Evolutionary conservation across 1,140 invertebrate genomes (phyloP).

Genomic region (Drosophila malerkotliana): DNA sequence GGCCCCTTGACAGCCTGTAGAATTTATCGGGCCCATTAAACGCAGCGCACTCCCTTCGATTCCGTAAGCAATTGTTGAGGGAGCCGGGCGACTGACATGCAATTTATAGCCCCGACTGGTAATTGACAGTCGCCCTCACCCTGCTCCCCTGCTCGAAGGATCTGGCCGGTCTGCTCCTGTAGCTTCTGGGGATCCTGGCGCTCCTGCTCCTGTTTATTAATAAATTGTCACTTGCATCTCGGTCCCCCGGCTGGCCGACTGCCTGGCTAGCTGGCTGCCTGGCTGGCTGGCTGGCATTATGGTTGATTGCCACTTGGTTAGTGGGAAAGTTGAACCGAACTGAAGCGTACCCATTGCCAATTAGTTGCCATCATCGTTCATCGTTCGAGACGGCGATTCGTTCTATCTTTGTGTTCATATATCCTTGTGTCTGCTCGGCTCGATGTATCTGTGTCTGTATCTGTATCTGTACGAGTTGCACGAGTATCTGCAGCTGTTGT

Average conservation of each 20-base stretch:
- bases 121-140: slow-evolving; percentile 59
- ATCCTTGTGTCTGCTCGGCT: not conserved
- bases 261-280: not conserved
- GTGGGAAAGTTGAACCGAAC: slow-evolving; percentile 10
- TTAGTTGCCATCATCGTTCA: slow-evolving; percentile 74
- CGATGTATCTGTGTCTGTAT: not conserved
- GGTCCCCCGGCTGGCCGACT: slow-evolving; percentile 15
- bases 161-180: slow-evolving; percentile 5
- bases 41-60: slow-evolving; percentile 56
- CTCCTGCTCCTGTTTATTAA: slow-evolving; percentile 71
- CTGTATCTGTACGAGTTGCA: not conserved
- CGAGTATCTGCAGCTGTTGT: not conserved
- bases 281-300: slow-evolving; percentile 32
- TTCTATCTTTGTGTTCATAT: not conserved
- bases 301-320: slow-evolving; percentile 45
- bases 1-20: slow-evolving; percentile 50
- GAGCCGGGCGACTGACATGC: slow-evolving; percentile 58
- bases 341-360: slow-evolving; percentile 50
- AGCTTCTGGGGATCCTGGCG: not conserved
- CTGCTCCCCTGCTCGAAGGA: not conserved
- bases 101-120: slow-evolving; percentile 72
- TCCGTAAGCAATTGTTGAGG: slow-evolving; percentile 31
- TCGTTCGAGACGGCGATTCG: slow-evolving; percentile 12
- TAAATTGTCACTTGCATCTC: slow-evolving; percentile 79
- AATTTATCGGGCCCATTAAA: slow-evolving; percentile 78